Percentiles rank a stretch among this genome's conserved stretches.
Conservation (phyloP, 2,888 invertebrate species). For the Cephus runcator region DNA sequence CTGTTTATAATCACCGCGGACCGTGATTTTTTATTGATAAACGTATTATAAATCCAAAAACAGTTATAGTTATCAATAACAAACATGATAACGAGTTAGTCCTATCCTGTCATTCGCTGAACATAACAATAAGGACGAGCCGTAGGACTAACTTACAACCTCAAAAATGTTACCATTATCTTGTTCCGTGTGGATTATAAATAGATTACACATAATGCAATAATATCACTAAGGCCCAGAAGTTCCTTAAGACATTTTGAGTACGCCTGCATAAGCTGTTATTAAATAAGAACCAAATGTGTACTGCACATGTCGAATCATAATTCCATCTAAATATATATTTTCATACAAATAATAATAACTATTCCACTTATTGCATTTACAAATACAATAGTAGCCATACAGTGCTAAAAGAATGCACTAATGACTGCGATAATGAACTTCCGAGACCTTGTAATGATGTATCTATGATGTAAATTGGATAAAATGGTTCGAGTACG, state of each 20-base stretch:
- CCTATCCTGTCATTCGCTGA: background rate
- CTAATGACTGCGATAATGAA: background rate
- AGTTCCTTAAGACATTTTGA: constrained; percentile 18
- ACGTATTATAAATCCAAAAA: background rate
- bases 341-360: background rate
- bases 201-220: constrained; percentile 35
- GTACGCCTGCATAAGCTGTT: background rate
- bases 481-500: constrained; percentile 45
- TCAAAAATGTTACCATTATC: background rate
- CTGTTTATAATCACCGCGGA: constrained; percentile 44
- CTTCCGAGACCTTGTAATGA: constrained; percentile 36
- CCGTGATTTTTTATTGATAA: background rate
- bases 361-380: background rate
- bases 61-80: background rate
- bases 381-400: background rate
- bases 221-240: constrained; percentile 38
- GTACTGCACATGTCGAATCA: background rate
- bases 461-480: constrained; percentile 23
- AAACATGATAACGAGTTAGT: background rate
- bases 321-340: constrained; percentile 7
- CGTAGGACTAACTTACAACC: background rate
- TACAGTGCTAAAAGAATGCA: background rate
- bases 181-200: constrained; percentile 19
- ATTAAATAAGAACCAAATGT: background rate
- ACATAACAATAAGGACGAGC: background rate